Conservation (phyloP, 2,113 vertebrate species). For the Otolemur garnettii region DNA sequence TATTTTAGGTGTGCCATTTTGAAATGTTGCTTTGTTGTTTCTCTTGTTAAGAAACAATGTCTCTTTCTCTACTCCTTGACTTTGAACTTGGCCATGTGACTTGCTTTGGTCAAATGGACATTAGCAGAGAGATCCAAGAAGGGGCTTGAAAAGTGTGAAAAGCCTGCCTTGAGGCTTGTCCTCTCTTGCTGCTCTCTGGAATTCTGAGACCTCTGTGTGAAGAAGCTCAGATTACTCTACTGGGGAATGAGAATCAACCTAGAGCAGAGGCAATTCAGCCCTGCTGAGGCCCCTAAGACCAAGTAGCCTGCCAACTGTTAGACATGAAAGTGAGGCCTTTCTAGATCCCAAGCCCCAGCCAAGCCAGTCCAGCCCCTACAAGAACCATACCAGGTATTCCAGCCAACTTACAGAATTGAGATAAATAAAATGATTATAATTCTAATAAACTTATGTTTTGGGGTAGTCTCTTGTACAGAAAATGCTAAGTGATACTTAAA, state of each 20-base stretch:
- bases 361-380: not conserved
- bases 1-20: slow-evolving; percentile 32
- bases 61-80: slow-evolving; percentile 27
- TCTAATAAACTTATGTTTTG: slow-evolving; percentile 47
- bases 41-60: slow-evolving; percentile 48
- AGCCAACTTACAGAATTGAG: slow-evolving; percentile 7
- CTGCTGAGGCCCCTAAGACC: not conserved
- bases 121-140: slow-evolving; percentile 57
- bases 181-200: slow-evolving; percentile 35
- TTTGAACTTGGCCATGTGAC: slow-evolving; percentile 56
- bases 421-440: slow-evolving; percentile 51
- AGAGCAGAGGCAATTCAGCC: slow-evolving; percentile 7
- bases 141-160: slow-evolving; percentile 42
- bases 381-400: not conserved
- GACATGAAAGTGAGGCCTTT: not conserved
- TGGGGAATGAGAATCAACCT: not conserved
- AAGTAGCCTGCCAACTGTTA: slow-evolving; percentile 9
- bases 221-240: slow-evolving; percentile 27
- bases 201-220: slow-evolving; percentile 36
- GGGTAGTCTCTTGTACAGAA: slow-evolving; percentile 28
- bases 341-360: not conserved
- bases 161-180: slow-evolving; percentile 45
- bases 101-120: slow-evolving; percentile 54
- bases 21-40: slow-evolving; percentile 39
- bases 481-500: slow-evolving; percentile 48